Base-by-base conservation (phyloP, 2,113 vertebrate genomes). In the Nicator chloris region DNA sequence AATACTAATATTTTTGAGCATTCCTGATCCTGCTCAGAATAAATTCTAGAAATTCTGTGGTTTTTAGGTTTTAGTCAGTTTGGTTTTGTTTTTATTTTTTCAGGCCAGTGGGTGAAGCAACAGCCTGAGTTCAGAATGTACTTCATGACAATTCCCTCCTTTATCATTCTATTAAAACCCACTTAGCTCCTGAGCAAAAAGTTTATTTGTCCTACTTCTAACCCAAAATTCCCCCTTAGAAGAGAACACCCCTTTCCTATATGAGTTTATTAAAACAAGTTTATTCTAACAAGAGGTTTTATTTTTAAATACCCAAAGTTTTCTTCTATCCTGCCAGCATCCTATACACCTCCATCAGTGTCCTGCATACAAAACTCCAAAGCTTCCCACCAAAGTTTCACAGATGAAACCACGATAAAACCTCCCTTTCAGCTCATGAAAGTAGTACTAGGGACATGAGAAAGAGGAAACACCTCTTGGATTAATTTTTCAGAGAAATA, bases 371-470 rank as follows among this genome's bases (percentile, higher is more conserved):
- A 85, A 54, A 78, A 23, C 14, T 33, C 11, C 12, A 10, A 11
- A 28, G 31, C 7, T 61, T 59, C 26, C n/a, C n/a, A 82, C 10
- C 20, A 8, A 73, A 57, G 22, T 59, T 91, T 71, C 50, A 75
- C 2, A 57, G 20, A n/a, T 20, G 4, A 27, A 92, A 42, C 16
- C 13, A 73, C 0, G 0, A 72, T 17, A 83, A 79, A 85, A 53
- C 7, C 12, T 66, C 39, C 19, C 24, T 72, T 82, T 90, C 26
- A 44, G 19, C 13, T 91, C 30, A 61, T 63, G 14, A 33, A 76
- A 82, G 27, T 31, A 75, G 10, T 30, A 35, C 33, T 9, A 75
- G 31, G 13, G n/a, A 59, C 24, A 56, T 0, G 0, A 10, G 28
- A 91, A 57, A 57, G 42, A 86, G 37, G 33, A 51, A 90, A 76